Evolutionary conservation across 2,797 vertebrate species (phyloP).

Genomic region (Pygocentrus nattereri): DNA sequence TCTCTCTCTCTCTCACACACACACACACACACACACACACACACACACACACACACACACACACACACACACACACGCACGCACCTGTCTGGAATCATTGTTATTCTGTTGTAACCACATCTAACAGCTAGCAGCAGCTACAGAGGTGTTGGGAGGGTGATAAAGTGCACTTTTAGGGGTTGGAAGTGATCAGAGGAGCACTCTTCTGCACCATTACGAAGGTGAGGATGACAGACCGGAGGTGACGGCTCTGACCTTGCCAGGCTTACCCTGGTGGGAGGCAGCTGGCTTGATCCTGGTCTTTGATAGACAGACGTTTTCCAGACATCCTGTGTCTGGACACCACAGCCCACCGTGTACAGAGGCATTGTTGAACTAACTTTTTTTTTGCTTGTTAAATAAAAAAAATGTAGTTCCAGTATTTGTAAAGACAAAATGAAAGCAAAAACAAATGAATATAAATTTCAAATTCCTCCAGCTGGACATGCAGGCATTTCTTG

Average conservation of each 20-base stretch:
- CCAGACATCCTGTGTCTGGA: slow-evolving; percentile 43
- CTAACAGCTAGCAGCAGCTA: slow-evolving; percentile 8
- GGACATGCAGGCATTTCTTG: neutral
- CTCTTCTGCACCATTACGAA: neutral
- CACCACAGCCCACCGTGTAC: neutral
- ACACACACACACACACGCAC: slow-evolving; percentile 7
- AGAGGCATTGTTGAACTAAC: neutral
- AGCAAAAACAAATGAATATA: neutral
- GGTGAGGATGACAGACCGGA: slow-evolving; percentile 19
- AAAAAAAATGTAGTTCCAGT: too few species aligned
- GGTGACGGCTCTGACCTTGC: neutral
- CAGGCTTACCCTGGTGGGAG: neutral
- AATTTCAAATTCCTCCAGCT: neutral
- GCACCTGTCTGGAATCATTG: slow-evolving; percentile 41
- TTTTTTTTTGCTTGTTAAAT: too few species aligned
- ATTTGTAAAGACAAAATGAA: neutral
- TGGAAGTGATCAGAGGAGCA: neutral
- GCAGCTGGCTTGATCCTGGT: neutral
- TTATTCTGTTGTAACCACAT: slow-evolving; percentile 35
- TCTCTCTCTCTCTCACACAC: too few species aligned
- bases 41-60: neutral
- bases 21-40: slow-evolving; percentile 10
- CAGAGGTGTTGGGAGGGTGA: neutral
- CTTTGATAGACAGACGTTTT: slow-evolving; percentile 29
- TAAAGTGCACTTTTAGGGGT: neutral